Percentiles rank a stretch among this genome's conserved stretches.
Evolutionary conservation across 2,888 invertebrate species (phyloP).

Genomic region (Hypolimnas misippus): DNA sequence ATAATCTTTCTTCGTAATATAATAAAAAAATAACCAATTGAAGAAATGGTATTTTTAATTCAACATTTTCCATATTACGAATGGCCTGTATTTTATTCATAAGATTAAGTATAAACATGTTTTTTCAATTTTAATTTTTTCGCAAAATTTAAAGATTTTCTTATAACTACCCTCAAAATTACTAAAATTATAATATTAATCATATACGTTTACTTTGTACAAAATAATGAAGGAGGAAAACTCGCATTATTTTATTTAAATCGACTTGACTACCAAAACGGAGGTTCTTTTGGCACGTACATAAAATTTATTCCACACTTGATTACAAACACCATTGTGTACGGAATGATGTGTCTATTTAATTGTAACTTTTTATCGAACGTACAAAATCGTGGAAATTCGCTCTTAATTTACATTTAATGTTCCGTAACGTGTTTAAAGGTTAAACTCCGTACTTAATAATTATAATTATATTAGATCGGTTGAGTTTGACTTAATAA

Average conservation of each 20-base stretch:
- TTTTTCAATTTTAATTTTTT: no score
- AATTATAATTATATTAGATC: neutral
- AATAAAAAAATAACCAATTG: no score
- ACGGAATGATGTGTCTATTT: constrained; percentile 21
- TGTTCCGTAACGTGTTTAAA: constrained; percentile 6
- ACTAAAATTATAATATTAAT: no score
- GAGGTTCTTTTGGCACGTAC: constrained; percentile 26
- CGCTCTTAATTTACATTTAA: constrained; percentile 5
- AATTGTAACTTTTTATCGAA: constrained; percentile 18
- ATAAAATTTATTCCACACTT: constrained; percentile 24
- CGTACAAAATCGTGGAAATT: constrained; percentile 2
- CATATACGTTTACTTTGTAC: neutral
- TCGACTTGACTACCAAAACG: constrained; percentile 18
- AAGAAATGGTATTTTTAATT: no score
- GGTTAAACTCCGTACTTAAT: neutral
- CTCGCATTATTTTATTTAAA: constrained; percentile 13
- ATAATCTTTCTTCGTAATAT: no score
- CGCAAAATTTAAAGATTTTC: no score
- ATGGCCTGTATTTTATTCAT: no score
- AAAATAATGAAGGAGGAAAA: constrained; percentile 22
- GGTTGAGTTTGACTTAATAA: no score
- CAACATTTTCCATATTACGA: no score
- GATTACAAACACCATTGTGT: constrained; percentile 27
- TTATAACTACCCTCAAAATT: no score
- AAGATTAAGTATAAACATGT: no score